Evolutionary conservation across 1,140 invertebrate species (phyloP).

Genomic region (Camponotus floridanus): DNA sequence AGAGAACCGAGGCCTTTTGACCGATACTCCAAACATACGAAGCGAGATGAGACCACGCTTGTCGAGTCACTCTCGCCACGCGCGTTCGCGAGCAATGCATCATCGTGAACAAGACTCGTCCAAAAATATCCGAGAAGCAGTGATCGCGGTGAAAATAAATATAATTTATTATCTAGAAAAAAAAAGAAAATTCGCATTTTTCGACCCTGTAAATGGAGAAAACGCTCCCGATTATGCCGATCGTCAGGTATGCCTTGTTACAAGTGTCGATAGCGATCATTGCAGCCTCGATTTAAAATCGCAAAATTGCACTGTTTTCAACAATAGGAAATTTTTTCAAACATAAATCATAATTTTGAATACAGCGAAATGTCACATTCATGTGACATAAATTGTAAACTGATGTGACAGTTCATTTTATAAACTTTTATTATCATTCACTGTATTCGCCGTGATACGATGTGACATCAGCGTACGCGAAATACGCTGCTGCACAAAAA

Average conservation of each 20-base stretch:
- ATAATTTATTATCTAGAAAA: too few species aligned
- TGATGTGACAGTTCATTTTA: background rate
- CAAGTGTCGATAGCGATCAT: background rate
- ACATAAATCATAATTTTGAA: too few species aligned
- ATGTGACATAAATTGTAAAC: background rate
- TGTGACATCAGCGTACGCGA: constrained; percentile 5
- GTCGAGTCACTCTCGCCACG: constrained; percentile 24
- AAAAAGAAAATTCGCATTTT: background rate
- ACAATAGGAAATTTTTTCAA: too few species aligned
- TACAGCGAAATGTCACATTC: background rate
- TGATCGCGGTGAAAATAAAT: constrained; percentile 12
- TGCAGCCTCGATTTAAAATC: background rate
- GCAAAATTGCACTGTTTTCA: background rate
- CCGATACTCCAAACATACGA: constrained; percentile 5
- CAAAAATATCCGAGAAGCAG: constrained; percentile 43
- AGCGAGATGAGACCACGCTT: constrained; percentile 8
- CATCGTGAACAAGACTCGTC: constrained; percentile 49
- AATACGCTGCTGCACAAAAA: background rate
- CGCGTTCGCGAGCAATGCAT: constrained; percentile 37
- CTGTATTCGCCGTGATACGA: background rate
- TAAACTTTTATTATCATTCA: background rate
- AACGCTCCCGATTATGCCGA: background rate
- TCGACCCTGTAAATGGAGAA: background rate
- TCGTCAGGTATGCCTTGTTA: background rate
- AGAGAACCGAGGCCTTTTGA: constrained; percentile 1